A percentile compares a stretch with the other conserved stretches of the same genome.
These are phyloP conservation scores for Pantherophis alleghaniensis DNA, from an alignment of 2,797 vertebrate species.

Conservation along the genomic window DNA sequence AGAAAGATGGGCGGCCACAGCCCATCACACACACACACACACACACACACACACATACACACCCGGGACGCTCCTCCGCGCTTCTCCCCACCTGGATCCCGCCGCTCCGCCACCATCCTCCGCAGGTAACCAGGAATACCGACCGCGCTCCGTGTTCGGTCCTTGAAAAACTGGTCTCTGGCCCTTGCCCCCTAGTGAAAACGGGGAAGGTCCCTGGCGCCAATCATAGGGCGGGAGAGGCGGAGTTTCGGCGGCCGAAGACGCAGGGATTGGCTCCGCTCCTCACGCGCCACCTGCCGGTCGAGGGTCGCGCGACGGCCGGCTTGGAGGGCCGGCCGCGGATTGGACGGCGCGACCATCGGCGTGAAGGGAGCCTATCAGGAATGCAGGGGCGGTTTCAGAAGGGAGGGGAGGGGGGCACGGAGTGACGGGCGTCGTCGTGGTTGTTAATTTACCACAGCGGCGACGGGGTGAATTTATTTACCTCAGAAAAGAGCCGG, in stretches of 20 bases:
- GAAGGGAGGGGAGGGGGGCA: rapidly evolving
- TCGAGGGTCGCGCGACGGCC: not conserved
- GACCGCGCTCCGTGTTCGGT: rapidly evolving
- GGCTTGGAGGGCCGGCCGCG: not conserved
- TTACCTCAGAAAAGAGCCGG: not conserved
- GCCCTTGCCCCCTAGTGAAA: not conserved
- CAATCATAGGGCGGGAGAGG: not conserved
- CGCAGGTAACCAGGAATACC: rapidly evolving
- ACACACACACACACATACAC: too few relatives aligned
- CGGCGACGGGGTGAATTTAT: rapidly evolving
- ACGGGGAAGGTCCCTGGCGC: not conserved
- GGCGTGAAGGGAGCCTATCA: slow-evolving; percentile 2
- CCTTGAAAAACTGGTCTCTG: too few relatives aligned
- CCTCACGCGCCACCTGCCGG: not conserved
- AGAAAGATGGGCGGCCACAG: not conserved
- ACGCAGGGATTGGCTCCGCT: not conserved
- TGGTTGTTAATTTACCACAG: not conserved
- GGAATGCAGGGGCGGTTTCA: not conserved
- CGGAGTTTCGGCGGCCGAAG: not conserved
- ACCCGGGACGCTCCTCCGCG: not conserved
- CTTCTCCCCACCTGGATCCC: not conserved
- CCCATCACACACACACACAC: too few relatives aligned
- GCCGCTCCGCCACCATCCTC: not conserved
- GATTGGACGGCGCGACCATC: not conserved
- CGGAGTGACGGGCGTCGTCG: not conserved